A percentile compares a stretch with the other conserved stretches of the same genome.
phyloP scores from a whole-genome alignment of 2,113 vertebrate species.

The Cynopterus brachyotis region DNA sequence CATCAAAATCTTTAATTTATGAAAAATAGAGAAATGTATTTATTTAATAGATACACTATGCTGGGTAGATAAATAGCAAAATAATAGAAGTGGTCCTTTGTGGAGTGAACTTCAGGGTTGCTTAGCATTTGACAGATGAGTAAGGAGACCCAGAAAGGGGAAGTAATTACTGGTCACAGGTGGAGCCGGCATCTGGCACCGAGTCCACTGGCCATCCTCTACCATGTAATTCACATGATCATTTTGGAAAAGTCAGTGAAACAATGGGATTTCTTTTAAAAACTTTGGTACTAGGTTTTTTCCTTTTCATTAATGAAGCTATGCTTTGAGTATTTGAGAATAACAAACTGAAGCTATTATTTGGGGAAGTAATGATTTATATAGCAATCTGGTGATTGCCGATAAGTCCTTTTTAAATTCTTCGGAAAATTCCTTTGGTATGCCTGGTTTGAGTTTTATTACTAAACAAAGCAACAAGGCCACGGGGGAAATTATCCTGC shows the following conservation, averaged over 20 bases:
- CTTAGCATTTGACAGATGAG: not conserved
- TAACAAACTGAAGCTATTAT: not conserved
- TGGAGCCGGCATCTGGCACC: not conserved
- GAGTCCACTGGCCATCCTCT: not conserved
- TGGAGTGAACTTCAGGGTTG: not conserved
- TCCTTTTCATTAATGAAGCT: not conserved
- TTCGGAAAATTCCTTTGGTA: slow-evolving; percentile 68
- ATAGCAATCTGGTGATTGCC: not conserved
- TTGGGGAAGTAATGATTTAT: slow-evolving; percentile 31
- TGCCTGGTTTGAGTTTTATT: slow-evolving; percentile 62
- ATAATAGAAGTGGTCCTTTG: not conserved
- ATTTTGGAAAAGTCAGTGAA: not conserved
- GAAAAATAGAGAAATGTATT: not conserved
- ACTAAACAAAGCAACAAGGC: slow-evolving; percentile 64
- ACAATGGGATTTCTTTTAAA: not conserved
- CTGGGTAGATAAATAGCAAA: not conserved
- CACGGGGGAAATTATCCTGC: slow-evolving; percentile 29
- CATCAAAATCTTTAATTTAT: not conserved
- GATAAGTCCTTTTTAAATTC: slow-evolving; percentile 50
- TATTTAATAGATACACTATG: not conserved
- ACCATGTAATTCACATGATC: not conserved
- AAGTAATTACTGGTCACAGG: not conserved
- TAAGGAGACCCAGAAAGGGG: not conserved
- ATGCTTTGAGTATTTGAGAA: not conserved
- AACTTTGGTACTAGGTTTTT: not conserved